Evolutionary conservation across 2,888 invertebrate species (phyloP).

Genomic region (Metopia argyrocephala): DNA sequence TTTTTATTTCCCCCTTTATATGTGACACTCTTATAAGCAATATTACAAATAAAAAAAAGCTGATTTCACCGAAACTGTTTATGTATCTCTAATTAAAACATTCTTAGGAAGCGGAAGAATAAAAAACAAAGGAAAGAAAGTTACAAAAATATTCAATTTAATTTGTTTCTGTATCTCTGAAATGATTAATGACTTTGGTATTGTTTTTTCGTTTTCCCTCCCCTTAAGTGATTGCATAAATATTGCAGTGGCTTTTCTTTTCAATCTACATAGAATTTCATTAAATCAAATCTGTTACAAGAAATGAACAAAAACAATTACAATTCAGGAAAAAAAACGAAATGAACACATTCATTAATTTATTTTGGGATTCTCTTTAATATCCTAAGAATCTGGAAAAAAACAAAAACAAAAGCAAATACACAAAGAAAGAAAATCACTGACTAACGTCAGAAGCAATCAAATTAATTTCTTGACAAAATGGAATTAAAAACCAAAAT

Average conservation of each 20-base stretch:
- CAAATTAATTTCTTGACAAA: slow-evolving; percentile 66
- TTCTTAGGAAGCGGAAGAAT: not conserved
- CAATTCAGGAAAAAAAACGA: slow-evolving; percentile 15
- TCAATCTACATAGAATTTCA: slow-evolving; percentile 47
- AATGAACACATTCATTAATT: slow-evolving; percentile 43
- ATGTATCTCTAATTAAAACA: slow-evolving; percentile 52
- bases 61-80: not conserved
- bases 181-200: slow-evolving; percentile 59
- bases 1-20: too few species aligned
- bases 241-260: slow-evolving; percentile 39
- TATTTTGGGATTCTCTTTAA: slow-evolving; percentile 63
- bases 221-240: slow-evolving; percentile 53
- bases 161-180: slow-evolving; percentile 40
- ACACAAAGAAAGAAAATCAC: slow-evolving; percentile 67
- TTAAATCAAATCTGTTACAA: slow-evolving; percentile 55
- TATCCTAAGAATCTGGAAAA: too few species aligned
- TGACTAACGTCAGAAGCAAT: slow-evolving; percentile 72
- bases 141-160: slow-evolving; percentile 57
- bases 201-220: slow-evolving; percentile 24
- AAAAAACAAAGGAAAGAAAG: slow-evolving; percentile 3
- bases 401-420: too few species aligned
- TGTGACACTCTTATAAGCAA: too few species aligned
- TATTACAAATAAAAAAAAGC: slow-evolving; percentile 6
- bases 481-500: slow-evolving; percentile 22
- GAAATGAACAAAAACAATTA: slow-evolving; percentile 64